Base-by-base conservation (phyloP, 2,113 vertebrate species). In the Trichechus manatus region DNA sequence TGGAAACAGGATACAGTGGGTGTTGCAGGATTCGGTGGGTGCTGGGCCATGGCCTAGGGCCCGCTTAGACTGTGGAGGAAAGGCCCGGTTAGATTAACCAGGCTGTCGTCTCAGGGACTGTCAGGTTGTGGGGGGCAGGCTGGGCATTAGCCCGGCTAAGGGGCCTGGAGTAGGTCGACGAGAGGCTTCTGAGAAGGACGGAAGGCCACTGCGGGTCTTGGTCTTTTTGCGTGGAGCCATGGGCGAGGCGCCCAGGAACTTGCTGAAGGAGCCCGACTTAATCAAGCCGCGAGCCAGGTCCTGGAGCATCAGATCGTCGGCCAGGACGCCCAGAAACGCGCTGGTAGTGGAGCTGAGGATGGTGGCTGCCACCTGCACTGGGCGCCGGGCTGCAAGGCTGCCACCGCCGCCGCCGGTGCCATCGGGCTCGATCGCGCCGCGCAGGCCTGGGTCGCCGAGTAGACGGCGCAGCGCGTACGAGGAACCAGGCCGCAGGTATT, bases 261-360 rank as follows among this genome's bases (percentile, higher is more conserved):
- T 99, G 96, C 99, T 99, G 22, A 99, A 98, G 2, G 99, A 99
- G 0, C 99, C 95, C 0, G 99, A 98, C 85, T 98, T 99, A 97
- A 96, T 99, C 31, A 99, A 92, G 42, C 99, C 98, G 80, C 99
- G 99, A 82, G 99, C 97, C 80, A 99, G 97, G 17, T 99, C 99
- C 0, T 97, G 98, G 80, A 99, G 98, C 68, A 98, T 97, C 68
- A 99, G 98, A 93, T 98, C 98, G 42, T 99, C 99, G 0, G 91
- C 98, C 75, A 99, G 97, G 75, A 99, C 98, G 1, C 99, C 99
- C 87, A 99, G 97, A 92, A 99, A 98, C 4, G 98, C 98, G 94
- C 98, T 99, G 0, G 98, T 99, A 0, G 98, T 99, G 94, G 99
- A 99, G 82, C 98, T 97, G 85, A 99, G 87, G 97, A 99, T 99